phyloP scores from a whole-genome alignment of 2,888 invertebrate genomes.

The Meloe dianella region DNA sequence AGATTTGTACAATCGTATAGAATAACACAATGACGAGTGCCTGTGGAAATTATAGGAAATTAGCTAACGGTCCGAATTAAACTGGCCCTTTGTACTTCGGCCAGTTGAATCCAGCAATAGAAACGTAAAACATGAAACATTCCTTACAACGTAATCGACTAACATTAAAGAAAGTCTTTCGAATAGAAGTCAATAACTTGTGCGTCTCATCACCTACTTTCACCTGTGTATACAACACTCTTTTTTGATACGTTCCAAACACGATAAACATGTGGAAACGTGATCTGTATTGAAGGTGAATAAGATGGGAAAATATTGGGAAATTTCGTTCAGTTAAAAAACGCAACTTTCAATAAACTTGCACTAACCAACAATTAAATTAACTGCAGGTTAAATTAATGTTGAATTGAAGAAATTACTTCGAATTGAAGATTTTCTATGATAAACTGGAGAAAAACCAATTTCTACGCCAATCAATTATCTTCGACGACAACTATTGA shows the following conservation, averaged over 20 bases:
- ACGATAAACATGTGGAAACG: not conserved
- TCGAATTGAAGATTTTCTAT: too few relatives aligned
- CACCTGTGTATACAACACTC: slow-evolving; percentile 32
- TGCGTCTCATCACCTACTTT: slow-evolving; percentile 39
- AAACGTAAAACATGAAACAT: not conserved
- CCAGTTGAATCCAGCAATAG: too few relatives aligned
- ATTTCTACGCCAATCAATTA: too few relatives aligned
- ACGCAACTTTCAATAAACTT: too few relatives aligned
- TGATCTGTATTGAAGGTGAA: not conserved
- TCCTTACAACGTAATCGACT: not conserved
- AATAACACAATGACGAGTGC: slow-evolving; percentile 30
- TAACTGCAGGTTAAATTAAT: too few relatives aligned
- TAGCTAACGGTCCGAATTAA: too few relatives aligned
- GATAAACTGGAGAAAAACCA: too few relatives aligned
- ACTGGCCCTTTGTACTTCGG: too few relatives aligned
- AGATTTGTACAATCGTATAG: slow-evolving; percentile 47
- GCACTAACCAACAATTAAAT: too few relatives aligned
- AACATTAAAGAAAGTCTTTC: slow-evolving; percentile 31
- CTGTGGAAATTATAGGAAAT: too few relatives aligned
- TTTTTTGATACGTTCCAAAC: not conserved
- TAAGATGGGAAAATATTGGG: not conserved
- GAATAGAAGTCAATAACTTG: slow-evolving; percentile 34
- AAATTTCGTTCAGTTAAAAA: not conserved
- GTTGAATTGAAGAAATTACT: too few relatives aligned
- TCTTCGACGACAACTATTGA: too few relatives aligned